Evolutionary conservation across 2,113 vertebrate species (phyloP), one percentile per base, ranked within the genome.

Genomic region (Mohoua ochrocephala): DNA sequence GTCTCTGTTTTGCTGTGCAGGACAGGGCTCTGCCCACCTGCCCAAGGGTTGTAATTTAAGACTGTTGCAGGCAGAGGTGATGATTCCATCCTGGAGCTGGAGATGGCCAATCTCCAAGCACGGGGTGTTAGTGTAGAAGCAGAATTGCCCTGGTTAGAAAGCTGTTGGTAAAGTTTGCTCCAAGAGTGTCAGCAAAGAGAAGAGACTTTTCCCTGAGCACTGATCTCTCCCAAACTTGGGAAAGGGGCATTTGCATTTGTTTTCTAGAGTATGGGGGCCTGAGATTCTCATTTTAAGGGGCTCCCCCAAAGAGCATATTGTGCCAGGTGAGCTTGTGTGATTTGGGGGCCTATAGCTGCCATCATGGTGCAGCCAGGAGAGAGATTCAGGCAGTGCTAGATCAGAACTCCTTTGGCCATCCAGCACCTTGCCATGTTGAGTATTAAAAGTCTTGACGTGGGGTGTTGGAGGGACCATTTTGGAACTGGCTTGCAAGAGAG

Each of bases 331-430:
- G 12, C 13, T 11, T 84, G 1, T 27, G 39, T 41, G 33, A 33
- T 59, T 14, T 80, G 14, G 5, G n/a, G 4, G 4, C 15, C 8
- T 12, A 1, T 11, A n/a, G 11, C 14, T 45, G 52, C 16, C 1
- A 6, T 79, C 0, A 0, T 15, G 26, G 33, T 41, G 63, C 31
- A 75, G 30, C 12, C 31, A 67, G 76, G 35, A 71, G 39, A 57
- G 57, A 54, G 71, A 27, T 35, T 18, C 33, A 39, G 53, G n/a
- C 47, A 57, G 6, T 2, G 5, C 10, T 63, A 41, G 22, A 19
- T 86, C 5, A 74, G 28, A 59, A 41, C 44, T 31, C 19, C 39
- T 73, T 64, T 77, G 47, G 9, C 33, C 11, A 10, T 67, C 22
- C 19, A 47, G 49, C 5, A 50, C 31, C 13, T 79, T 61, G 18